Evolutionary conservation across 2,888 invertebrate species (phyloP).

Genomic region (Nephrotoma guestfalica): DNA sequence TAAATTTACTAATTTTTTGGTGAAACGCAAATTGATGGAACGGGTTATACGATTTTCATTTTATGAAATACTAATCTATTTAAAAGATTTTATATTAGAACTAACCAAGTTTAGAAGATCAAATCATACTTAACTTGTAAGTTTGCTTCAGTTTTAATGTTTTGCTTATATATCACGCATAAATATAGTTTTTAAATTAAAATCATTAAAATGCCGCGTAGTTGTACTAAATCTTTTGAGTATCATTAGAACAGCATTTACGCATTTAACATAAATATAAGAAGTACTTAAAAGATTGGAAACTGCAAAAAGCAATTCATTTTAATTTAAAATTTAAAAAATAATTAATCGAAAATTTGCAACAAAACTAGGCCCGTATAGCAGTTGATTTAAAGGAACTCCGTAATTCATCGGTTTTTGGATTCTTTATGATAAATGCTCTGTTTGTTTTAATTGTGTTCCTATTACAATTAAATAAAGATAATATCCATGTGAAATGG

Average conservation of each 20-base stretch:
- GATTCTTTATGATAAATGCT: constrained; percentile 97
- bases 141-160: background rate
- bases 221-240: background rate
- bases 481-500: constrained; percentile 91
- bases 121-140: background rate
- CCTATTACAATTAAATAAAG: constrained; percentile 96
- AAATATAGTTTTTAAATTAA: background rate
- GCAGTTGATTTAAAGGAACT: constrained; percentile 84
- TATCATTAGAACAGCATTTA: background rate
- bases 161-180: background rate
- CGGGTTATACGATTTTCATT: no score
- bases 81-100: background rate
- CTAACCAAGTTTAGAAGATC: background rate
- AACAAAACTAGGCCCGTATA: constrained; percentile 69
- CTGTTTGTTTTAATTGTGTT: constrained; percentile 97
- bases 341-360: background rate
- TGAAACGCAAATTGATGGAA: no score
- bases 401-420: constrained; percentile 88
- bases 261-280: background rate
- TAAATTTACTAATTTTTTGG: no score
- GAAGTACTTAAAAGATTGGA: background rate
- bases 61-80: no score
- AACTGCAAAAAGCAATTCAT: background rate
- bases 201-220: background rate
- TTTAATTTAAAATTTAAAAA: background rate